Evolutionary conservation across 2,113 vertebrate genomes (phyloP), one percentile per base, ranked within the genome.

Genomic region (Nannobrachium achirus): DNA sequence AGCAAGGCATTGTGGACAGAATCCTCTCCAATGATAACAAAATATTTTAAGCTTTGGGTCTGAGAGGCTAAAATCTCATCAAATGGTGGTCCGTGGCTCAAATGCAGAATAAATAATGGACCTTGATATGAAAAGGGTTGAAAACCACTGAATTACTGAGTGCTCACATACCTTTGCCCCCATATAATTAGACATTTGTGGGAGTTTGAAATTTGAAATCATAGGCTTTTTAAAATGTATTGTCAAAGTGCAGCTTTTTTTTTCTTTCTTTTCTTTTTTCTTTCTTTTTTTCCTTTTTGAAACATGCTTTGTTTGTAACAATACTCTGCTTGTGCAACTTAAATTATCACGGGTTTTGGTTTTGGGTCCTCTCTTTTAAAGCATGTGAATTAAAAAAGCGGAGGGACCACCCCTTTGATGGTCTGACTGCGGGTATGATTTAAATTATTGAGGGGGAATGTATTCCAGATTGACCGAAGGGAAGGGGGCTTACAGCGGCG

Each of bases 391-490:
- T 78, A 49, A 64, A 64, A 33, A 56, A 65, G 57, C 45, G 46
- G n/a, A 52, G 44, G 59, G 69, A 76, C 61, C 78, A 77, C 56
- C 69, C 69, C 76, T 71, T 80, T 81, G 80, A 86, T 84, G 69
- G 79, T 63, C 71, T 71, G 59, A 61, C 80, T 66, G 76, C 15
- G 69, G 77, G 74, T 66, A 83, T 83, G 85, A 89, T 84, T 89
- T 76, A 49, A 71, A 89, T 91, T 84, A 84, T 83, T 73, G 77
- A 33, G 25, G 52, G 79, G 59, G 56, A 81, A 89, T 88, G 70
- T 49, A 58, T 83, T 90, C 82, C 83, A 90, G 88, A 88, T 86
- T 79, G 66, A 55, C 55, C 44, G 11, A 10, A 56, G 73, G 25
- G 25, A 33, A 75, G 62, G 71, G 39, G 50, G 52, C 66, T 81